These are phyloP conservation scores for Siniperca undulata DNA, from an alignment of 2,797 vertebrate species.

Conservation along the genomic window DNA sequence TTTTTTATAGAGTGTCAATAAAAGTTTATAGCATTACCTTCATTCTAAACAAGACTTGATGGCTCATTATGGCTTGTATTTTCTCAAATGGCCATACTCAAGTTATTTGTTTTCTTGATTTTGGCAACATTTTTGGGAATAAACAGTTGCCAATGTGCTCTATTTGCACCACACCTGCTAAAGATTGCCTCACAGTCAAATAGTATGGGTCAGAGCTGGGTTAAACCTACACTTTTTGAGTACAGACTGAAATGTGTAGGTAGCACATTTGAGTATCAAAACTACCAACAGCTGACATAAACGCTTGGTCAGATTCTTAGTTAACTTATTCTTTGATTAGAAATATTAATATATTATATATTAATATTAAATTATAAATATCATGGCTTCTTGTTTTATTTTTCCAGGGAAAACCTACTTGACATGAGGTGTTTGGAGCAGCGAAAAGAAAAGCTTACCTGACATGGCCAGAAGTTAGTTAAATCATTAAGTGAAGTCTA, in stretches of 20 bases:
- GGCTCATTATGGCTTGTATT: neutral
- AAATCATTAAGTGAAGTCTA: neutral
- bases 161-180: neutral
- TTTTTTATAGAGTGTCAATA: conserved; percentile 5
- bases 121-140: neutral
- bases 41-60: neutral
- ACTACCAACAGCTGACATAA: too few species aligned
- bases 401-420: too few species aligned
- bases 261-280: neutral
- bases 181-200: neutral
- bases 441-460: neutral
- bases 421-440: neutral
- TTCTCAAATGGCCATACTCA: neutral
- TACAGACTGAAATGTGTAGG: neutral
- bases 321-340: too few species aligned
- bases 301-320: too few species aligned
- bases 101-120: neutral
- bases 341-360: too few species aligned
- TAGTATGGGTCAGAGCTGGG: neutral
- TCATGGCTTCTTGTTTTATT: too few species aligned
- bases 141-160: neutral
- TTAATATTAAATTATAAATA: too few species aligned
- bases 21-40: neutral
- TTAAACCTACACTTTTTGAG: neutral
- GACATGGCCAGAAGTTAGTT: neutral